phyloP scores from a whole-genome alignment of 2,113 vertebrate species.

The Stegostoma tigrinum region DNA sequence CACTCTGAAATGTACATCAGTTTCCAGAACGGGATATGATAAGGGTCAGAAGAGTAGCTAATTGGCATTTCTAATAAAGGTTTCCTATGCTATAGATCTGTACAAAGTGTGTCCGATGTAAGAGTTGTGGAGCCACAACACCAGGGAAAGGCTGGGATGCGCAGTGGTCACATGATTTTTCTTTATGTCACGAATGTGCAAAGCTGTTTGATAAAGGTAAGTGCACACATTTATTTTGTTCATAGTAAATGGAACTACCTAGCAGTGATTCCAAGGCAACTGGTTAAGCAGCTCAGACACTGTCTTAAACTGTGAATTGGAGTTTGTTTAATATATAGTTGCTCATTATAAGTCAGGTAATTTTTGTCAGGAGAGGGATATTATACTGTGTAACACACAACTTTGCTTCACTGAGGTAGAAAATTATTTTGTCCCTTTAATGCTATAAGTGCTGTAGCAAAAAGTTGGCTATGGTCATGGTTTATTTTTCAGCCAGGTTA shows the following conservation, averaged over 20 bases:
- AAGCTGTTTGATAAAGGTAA: constrained; percentile 95
- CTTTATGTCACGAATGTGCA: constrained; percentile 96
- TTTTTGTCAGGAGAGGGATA: background rate
- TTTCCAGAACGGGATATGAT: no score
- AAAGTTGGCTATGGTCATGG: background rate
- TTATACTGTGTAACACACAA: no score
- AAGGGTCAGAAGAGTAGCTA: no score
- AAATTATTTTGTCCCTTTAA: background rate
- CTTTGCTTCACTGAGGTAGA: no score
- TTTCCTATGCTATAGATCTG: constrained; percentile 70
- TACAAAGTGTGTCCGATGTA: constrained; percentile 92
- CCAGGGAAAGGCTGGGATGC: constrained; percentile 96
- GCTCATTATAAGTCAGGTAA: background rate
- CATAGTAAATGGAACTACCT: background rate
- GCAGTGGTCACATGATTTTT: constrained; percentile 98
- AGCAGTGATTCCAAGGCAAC: background rate
- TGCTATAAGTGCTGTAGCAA: background rate
- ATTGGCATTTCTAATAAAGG: background rate
- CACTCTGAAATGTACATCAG: no score
- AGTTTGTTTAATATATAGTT: background rate
- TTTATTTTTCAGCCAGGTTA: background rate
- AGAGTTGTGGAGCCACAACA: constrained; percentile 92
- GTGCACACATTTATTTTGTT: background rate
- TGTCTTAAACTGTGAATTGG: background rate
- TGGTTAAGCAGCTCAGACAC: background rate